phyloP scores from a whole-genome alignment of 2,888 invertebrate genomes.

The Nemurella pictetii region DNA sequence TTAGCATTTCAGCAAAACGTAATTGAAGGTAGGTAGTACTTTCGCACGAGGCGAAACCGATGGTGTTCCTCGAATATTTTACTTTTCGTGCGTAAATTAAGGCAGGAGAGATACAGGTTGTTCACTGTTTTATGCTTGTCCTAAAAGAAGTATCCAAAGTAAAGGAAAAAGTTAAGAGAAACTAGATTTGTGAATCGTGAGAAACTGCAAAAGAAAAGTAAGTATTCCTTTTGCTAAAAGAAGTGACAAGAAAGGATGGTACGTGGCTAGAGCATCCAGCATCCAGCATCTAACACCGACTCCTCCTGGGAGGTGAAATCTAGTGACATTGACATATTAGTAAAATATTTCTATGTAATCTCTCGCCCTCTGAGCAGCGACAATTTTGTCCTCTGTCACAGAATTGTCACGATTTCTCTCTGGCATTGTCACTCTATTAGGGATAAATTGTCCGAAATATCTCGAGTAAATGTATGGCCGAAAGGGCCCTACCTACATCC shows the following conservation, averaged over 20 bases:
- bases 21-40: not conserved
- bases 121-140: not conserved
- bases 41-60: not conserved
- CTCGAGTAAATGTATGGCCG: too few relatives aligned
- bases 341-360: not conserved
- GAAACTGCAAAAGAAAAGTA: not conserved
- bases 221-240: not conserved
- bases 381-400: not conserved
- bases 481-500: not conserved
- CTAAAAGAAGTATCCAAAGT: not conserved
- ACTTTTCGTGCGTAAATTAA: not conserved
- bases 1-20: not conserved
- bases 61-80: not conserved
- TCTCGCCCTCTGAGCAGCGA: not conserved
- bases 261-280: not conserved
- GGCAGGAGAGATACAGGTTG: too few relatives aligned
- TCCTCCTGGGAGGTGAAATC: not conserved
- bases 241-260: not conserved
- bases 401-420: not conserved
- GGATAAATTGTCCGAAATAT: not conserved
- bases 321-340: not conserved
- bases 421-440: not conserved
- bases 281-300: too few relatives aligned
- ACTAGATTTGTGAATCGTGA: not conserved
- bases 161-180: not conserved